phyloP scores from a whole-genome alignment of 2,888 invertebrate genomes.

The Lottia gigantea region DNA sequence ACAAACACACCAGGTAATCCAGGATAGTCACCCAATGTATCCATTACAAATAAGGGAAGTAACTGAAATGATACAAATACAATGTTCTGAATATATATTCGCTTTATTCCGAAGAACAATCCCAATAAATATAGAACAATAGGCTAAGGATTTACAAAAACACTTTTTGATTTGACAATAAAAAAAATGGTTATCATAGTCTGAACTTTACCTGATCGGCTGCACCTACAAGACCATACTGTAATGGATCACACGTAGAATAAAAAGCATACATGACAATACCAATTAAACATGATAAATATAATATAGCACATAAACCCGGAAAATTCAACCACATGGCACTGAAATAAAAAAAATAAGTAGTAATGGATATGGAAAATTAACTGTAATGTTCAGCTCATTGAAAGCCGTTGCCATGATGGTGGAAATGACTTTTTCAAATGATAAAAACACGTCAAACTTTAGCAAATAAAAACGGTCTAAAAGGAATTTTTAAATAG shows the following conservation, averaged over 20 bases:
- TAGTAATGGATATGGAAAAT: background rate
- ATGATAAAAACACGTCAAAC: too few species aligned
- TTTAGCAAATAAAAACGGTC: too few species aligned
- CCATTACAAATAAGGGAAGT: slow-evolving; percentile 1
- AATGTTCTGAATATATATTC: background rate
- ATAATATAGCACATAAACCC: slow-evolving; percentile 82
- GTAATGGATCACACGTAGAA: slow-evolving; percentile 85
- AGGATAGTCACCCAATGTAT: background rate
- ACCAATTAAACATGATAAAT: slow-evolving; percentile 87
- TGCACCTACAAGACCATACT: slow-evolving; percentile 73
- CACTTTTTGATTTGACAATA: too few species aligned
- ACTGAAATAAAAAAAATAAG: slow-evolving; percentile 68
- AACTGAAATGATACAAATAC: background rate
- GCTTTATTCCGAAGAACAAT: too few species aligned
- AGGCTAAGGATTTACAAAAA: too few species aligned
- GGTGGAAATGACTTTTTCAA: too few species aligned
- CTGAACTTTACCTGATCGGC: slow-evolving; percentile 71
- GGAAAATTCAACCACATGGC: slow-evolving; percentile 80
- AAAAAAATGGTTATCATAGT: too few species aligned
- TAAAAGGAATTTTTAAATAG: too few species aligned
- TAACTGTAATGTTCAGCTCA: too few species aligned
- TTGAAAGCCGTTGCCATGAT: too few species aligned
- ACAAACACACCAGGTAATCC: slow-evolving; percentile 1
- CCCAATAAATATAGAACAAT: too few species aligned
- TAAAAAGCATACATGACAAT: slow-evolving; percentile 86